These are phyloP conservation scores for Amitus sp. DNA, from an alignment of 2,888 invertebrate species.

Conservation along the genomic window DNA sequence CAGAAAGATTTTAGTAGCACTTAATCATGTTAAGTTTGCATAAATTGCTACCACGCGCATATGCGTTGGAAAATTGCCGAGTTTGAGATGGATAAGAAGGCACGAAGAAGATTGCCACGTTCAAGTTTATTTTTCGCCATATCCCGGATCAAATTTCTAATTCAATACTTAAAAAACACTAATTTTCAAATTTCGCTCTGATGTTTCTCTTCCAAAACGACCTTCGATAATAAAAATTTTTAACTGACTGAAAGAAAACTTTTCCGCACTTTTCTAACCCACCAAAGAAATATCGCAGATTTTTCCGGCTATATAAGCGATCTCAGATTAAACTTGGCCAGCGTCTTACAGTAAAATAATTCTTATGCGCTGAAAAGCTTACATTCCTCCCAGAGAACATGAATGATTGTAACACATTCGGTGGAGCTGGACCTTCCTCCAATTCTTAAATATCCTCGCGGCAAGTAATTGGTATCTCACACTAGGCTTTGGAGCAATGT, in stretches of 20 bases:
- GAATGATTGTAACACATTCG: slow-evolving; percentile 2
- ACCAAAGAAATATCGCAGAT: too few relatives aligned
- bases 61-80: background rate
- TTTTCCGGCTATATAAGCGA: too few relatives aligned
- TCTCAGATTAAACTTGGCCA: too few relatives aligned
- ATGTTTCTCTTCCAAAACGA: too few relatives aligned
- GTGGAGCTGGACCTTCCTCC: background rate
- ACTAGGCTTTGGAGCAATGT: slow-evolving; percentile 17
- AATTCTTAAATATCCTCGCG: slow-evolving; percentile 13
- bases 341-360: background rate
- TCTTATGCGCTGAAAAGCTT: background rate
- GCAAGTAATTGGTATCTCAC: slow-evolving; percentile 35
- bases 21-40: slow-evolving; percentile 5
- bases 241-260: background rate
- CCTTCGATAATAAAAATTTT: too few relatives aligned
- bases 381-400: background rate
- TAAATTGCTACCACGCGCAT: slow-evolving; percentile 5
- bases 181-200: too few relatives aligned
- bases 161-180: too few relatives aligned
- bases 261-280: background rate
- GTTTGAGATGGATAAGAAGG: background rate
- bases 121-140: too few relatives aligned
- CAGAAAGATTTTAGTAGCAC: background rate
- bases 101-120: too few relatives aligned
- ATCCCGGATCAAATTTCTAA: too few relatives aligned